These are phyloP conservation scores for Ciconia boyciana DNA, from an alignment of 2,113 vertebrate genomes.

Conservation along the genomic window DNA sequence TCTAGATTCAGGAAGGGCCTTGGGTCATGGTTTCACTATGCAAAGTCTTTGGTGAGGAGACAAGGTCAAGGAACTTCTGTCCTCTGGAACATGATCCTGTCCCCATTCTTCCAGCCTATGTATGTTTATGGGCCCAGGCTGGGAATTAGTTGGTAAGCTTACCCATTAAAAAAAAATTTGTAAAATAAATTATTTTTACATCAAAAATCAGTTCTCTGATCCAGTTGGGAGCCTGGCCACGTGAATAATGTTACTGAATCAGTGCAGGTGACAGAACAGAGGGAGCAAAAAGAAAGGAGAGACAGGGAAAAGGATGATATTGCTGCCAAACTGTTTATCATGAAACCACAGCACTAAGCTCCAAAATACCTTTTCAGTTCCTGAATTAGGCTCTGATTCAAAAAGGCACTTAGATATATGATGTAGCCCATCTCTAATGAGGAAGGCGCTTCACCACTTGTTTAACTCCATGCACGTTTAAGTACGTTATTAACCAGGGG, in stretches of 20 bases:
- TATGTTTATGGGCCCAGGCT: neutral
- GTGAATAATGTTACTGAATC: neutral
- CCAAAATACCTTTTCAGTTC: neutral
- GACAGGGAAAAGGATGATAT: neutral
- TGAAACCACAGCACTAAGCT: neutral
- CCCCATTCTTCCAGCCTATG: neutral
- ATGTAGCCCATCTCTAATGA: conserved; percentile 5
- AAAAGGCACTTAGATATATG: conserved; percentile 35
- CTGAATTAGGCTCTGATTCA: conserved; percentile 31
- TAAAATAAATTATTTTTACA: neutral
- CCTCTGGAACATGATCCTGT: neutral
- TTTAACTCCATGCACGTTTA: conserved; percentile 6
- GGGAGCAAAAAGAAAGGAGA: neutral
- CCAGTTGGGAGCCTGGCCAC: neutral
- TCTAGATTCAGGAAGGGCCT: neutral
- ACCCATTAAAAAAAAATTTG: neutral
- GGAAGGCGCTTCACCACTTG: conserved; percentile 18
- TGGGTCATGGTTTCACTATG: neutral
- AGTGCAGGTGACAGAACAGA: neutral
- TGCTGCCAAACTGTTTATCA: neutral
- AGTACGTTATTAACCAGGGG: neutral
- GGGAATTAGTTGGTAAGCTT: neutral
- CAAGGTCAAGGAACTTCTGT: neutral
- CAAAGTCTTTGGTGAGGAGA: neutral
- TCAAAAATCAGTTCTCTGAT: neutral